Percentiles rank a stretch among this genome's conserved stretches.
phyloP scores from a whole-genome alignment of 2,113 vertebrate species.

The Crotalus helleri region DNA sequence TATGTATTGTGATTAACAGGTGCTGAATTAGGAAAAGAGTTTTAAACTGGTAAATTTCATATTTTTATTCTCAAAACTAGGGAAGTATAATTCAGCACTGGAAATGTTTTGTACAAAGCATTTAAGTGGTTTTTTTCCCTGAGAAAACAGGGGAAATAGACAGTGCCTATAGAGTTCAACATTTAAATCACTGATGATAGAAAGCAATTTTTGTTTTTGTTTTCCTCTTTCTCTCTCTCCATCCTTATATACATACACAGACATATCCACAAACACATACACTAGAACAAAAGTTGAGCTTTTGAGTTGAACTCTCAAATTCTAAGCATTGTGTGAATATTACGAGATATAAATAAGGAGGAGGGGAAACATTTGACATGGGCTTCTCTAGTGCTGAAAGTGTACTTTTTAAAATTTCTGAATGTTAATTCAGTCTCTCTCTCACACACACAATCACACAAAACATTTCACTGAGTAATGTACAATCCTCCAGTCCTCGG shows the following conservation, averaged over 20 bases:
- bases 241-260: background rate
- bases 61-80: background rate
- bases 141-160: background rate
- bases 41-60: background rate
- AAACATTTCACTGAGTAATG: background rate
- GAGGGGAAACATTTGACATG: background rate
- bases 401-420: background rate
- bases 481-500: background rate
- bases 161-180: background rate
- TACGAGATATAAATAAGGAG: background rate
- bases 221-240: background rate
- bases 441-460: background rate
- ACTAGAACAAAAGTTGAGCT: background rate
- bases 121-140: background rate
- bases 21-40: background rate
- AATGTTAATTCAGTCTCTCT: background rate
- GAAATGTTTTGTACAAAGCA: background rate
- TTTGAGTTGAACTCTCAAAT: background rate
- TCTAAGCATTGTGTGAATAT: background rate
- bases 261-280: background rate
- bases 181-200: background rate
- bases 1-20: background rate
- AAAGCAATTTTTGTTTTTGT: background rate
- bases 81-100: background rate
- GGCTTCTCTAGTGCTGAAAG: background rate